A percentile compares a stretch with the other conserved stretches of the same genome.
phyloP scores from a whole-genome alignment of 2,888 invertebrate genomes.

The Onchidella celtica region DNA sequence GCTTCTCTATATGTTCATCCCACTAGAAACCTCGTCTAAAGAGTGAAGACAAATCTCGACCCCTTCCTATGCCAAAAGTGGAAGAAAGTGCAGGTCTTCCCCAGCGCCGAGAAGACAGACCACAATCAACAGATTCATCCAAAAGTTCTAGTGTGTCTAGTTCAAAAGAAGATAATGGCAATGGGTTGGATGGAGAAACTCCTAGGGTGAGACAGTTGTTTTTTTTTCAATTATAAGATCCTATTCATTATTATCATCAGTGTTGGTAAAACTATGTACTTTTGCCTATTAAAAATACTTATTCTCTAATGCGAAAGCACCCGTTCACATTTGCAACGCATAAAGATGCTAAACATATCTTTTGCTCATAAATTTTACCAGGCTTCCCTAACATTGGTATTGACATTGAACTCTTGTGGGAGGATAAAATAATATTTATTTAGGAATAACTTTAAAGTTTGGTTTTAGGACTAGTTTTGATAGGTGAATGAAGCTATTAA shows the following conservation, averaged over 20 bases:
- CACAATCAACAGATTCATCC: slow-evolving; percentile 57
- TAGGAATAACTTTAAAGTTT: too few species aligned
- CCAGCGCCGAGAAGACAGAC: slow-evolving; percentile 56
- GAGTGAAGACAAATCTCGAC: slow-evolving; percentile 43
- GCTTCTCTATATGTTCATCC: too few species aligned
- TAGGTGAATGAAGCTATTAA: too few species aligned
- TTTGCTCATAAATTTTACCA: too few species aligned
- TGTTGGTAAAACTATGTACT: neutral
- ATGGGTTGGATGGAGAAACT: slow-evolving; percentile 48
- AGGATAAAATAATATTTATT: too few species aligned
- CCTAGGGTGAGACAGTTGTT: slow-evolving; percentile 47
- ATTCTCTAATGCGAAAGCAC: too few species aligned
- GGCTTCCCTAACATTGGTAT: too few species aligned
- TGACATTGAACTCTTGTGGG: too few species aligned
- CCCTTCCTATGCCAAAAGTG: slow-evolving; percentile 71
- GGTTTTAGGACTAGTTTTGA: too few species aligned
- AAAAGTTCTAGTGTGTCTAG: slow-evolving; percentile 70
- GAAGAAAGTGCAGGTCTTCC: slow-evolving; percentile 68
- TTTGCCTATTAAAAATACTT: too few species aligned
- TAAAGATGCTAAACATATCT: too few species aligned
- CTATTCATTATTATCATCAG: neutral
- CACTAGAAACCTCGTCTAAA: slow-evolving; percentile 20
- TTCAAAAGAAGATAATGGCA: slow-evolving; percentile 68
- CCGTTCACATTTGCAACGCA: too few species aligned
- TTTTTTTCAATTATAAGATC: neutral